Evolutionary conservation across 1,140 invertebrate genomes (phyloP), one percentile per base, ranked within the genome.

Genomic region (Danaus melanippus): DNA sequence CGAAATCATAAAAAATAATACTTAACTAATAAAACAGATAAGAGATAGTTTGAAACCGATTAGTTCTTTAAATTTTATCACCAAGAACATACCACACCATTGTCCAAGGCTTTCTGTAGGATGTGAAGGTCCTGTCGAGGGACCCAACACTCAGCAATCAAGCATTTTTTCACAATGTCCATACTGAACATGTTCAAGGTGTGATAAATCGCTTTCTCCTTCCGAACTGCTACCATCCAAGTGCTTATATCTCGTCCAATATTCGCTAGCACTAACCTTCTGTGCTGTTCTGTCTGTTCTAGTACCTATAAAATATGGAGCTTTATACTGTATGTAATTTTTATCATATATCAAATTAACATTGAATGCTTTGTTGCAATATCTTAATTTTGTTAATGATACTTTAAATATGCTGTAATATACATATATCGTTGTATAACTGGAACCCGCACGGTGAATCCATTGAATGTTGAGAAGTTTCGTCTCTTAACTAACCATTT

Each of bases 71-170:
- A 21, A 41, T 41, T 12, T 10, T 12, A 15, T 9, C n/a, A n/a
- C 10, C 1, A 9, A 51, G 46, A 53, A 66, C 91, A 89, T 89
- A 97, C 95, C 67, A 96, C 96, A 79, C 96, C 97, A 72, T 95
- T 90, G 48, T 93, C 90, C 21, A 98, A 86, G 10, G 95, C 95
- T 59, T 93, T 90, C 65, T 95, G 93, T 46, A 98, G 93, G 41
- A 90, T 87, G 39, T 91, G 89, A 9, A 97, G 86, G 67, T 97
- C 95, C 15, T 89, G 79, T 3, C 91, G 88, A 0, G 96, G 94
- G 57, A 96, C 93, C 96, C 96, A 98, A 75, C 95, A 96, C 85
- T 98, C 96, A 1, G 93, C 96, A 58, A 98, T 96, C 10, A 98
- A 87, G 84, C 95, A 97, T 62, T 93, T 93, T 76, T 96, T 95